Evolutionary conservation across 2,797 vertebrate genomes (phyloP), one percentile per base, ranked within the genome.

Genomic region (Valencia hispanica): DNA sequence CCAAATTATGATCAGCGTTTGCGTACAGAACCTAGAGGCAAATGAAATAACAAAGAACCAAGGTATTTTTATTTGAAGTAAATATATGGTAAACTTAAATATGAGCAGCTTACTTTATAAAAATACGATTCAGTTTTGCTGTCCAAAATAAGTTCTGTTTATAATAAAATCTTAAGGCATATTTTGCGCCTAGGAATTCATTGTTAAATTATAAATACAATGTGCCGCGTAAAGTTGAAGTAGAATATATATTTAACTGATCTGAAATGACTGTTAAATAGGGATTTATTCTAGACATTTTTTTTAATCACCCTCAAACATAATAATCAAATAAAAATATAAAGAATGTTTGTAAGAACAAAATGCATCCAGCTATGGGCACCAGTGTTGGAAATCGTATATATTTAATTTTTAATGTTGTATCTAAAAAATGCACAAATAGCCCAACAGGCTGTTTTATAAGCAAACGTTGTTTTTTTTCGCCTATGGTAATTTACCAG

Each of bases 401-500:
- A 7, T 34, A 61, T 61, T 3, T 55, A 3, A 9, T 55, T 22
- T 22, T 2, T 34, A 43, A 43, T 12, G 1, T 50, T 68, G 22
- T 53, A 27, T 32, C 11, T 15, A 32, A 32, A 59, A 32, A 30
- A 17, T 4, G 47, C 14, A 14, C 27, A 55, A 5, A 6, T n/a
- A 32, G 27, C 18, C 5, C 27, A 32, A 59, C 14, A 32, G 55
- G 53, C 53, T 39, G n/a, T 34, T 65, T 75, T 18, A 34, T 20
- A 51, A 25, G 55, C 30, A 0, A 55, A 45, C 2, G 5, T 71
- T 20, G 22, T 11, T 68, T 4, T 18, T 6, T 34, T 72, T 59
- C n/a, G 2, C 15, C 11, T 11, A 32, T 39, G 53, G 79, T 34
- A 59, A 69, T 81, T 57, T 1, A 80, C 8, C 68, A 79, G 63